phyloP scores from a whole-genome alignment of 2,888 invertebrate genomes.

The Pseudococcus longispinus region DNA sequence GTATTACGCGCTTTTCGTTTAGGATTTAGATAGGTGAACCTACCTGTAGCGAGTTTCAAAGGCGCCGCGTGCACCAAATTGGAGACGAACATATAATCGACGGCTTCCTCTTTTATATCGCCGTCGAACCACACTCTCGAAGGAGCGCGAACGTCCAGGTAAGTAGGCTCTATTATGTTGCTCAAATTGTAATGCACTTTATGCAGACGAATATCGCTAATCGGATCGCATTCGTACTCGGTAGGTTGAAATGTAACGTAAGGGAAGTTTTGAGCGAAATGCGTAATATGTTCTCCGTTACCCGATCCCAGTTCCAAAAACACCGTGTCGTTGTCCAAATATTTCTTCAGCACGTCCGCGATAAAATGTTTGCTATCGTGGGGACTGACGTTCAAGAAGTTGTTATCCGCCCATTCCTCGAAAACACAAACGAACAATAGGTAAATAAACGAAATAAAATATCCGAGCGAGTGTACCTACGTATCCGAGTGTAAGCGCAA shows the following conservation, averaged over 20 bases:
- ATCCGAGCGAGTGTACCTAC: no score
- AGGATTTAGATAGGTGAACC: no score
- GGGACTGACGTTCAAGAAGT: background rate
- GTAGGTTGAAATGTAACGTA: constrained; percentile 81
- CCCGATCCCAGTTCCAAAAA: constrained; percentile 79
- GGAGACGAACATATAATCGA: constrained; percentile 80
- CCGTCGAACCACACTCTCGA: constrained; percentile 59
- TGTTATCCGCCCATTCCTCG: constrained; percentile 20
- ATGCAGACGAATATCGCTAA: constrained; percentile 67
- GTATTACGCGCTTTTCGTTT: no score
- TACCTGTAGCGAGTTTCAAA: constrained; percentile 69
- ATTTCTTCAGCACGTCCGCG: background rate
- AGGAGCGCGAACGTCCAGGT: constrained; percentile 70
- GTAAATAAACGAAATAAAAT: no score
- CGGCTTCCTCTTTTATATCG: constrained; percentile 61
- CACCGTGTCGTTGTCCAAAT: background rate
- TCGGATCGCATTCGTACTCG: constrained; percentile 72
- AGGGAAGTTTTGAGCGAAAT: constrained; percentile 79
- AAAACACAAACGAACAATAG: background rate
- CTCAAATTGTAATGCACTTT: constrained; percentile 61
- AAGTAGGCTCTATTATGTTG: constrained; percentile 74
- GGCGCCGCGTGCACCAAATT: constrained; percentile 90
- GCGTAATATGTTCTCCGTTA: constrained; percentile 80
- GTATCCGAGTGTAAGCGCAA: no score
- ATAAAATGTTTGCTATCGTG: background rate